Base-by-base conservation (phyloP, 2,888 invertebrate species). In the Coleophora flavipennella region DNA sequence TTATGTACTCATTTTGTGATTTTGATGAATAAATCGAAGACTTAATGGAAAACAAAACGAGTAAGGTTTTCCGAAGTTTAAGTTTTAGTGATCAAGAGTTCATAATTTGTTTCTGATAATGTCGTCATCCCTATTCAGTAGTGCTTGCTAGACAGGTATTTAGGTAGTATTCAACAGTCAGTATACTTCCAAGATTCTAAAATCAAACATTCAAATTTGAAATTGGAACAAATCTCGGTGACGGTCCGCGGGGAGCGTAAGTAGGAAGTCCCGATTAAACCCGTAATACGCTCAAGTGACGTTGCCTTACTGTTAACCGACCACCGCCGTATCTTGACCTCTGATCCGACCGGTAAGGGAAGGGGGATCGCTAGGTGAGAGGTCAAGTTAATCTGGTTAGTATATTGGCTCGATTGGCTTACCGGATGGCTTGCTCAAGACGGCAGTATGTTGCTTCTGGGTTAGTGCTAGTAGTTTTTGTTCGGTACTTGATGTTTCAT, bases 221-320 rank as follows among this genome's bases (percentile, higher is more conserved):
- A 79, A 81, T 71, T 78, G 77, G 74, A 72, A 77, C 79, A 81
- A 81, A 81, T 81, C 80, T 79, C 76, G 58, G 76, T 68, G 66
- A 55, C 68, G 57, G 60, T 58, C 50, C 61, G 65, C 65, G 60
- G 57, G 57, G 50, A 55, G 53, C 54, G 59, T 81, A 83, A 81
- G 79, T 79, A 83, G 81, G 81, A 83, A 80, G 80, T 83, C 67
- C 79, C 80, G 70, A 80, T 81, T 83, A 70, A 34, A 65, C 59
- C 58, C 64, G 63, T 80, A 81, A 81, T 81, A 67, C 60, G 79
- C 80, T 83, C 79, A 81, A 81, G 80, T 80, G 78, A 72, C 67
- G 70, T 62, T 20, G 20, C 20, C 20, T 20, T 20, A 20, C 20
- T 20, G 20, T 20, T 62, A 62, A 62, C 57, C 55, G 48, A 54